These are phyloP conservation scores for Ptychadena robeensis DNA, from an alignment of 2,797 vertebrate genomes.

Conservation along the genomic window DNA sequence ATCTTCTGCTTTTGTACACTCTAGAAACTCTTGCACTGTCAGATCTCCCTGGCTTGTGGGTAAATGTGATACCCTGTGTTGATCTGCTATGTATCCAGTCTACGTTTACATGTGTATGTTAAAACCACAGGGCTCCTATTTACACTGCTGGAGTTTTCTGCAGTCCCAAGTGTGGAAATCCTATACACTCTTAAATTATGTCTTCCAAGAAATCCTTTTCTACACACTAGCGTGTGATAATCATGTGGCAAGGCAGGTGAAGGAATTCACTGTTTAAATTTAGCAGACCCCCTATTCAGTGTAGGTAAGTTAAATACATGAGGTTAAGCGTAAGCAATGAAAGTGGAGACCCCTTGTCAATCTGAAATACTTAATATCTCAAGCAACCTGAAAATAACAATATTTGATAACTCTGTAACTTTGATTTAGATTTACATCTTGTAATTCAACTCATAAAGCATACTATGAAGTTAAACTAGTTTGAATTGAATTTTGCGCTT, in stretches of 20 bases:
- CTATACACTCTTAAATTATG: constrained; percentile 64
- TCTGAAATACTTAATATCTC: background rate
- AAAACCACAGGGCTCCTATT: constrained; percentile 65
- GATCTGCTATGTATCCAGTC: constrained; percentile 63
- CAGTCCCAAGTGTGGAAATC: constrained; percentile 65
- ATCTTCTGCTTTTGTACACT: constrained; percentile 64
- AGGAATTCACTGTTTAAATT: constrained; percentile 19
- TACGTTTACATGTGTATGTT: constrained; percentile 53
- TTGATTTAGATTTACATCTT: background rate
- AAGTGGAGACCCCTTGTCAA: background rate
- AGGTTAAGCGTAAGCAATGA: background rate
- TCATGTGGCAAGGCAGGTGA: constrained; percentile 8
- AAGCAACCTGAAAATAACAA: background rate
- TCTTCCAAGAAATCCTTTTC: constrained; percentile 65
- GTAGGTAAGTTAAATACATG: background rate
- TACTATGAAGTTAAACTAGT: background rate
- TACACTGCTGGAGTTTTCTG: constrained; percentile 66
- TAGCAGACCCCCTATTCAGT: background rate
- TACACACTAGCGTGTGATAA: constrained; percentile 46
- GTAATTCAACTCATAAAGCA: background rate
- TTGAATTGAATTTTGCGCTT: background rate
- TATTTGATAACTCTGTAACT: background rate
- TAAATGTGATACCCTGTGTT: constrained; percentile 64
- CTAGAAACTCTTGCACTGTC: constrained; percentile 61
- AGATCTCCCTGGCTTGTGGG: constrained; percentile 64